Base-by-base conservation (phyloP, 2,888 invertebrate species). In the Rhingia rostrata region DNA sequence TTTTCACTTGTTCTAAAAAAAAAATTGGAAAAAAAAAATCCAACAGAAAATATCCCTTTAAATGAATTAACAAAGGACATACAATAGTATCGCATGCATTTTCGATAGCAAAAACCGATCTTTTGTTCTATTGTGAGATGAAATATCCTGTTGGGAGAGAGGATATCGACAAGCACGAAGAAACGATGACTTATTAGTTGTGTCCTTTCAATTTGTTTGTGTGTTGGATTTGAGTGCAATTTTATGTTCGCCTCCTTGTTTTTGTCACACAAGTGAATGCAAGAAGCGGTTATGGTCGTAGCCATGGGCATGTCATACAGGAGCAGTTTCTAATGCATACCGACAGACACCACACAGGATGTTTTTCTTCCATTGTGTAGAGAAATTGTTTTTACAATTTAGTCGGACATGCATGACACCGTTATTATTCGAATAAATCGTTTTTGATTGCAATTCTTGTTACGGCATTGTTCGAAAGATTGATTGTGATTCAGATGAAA, bases 301-400 rank as follows among this genome's bases (percentile, higher is more conserved):
- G 22, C 64, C 39, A 39, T 30, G 12, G 39, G 64, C 64, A 51
- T 47, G n/a, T 33, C 7, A 33, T 14, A 9, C 14, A 12, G 5
- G 35, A 33, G 61, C n/a, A 47, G n/a, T 35, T 47, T 47, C 47
- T 35, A 33, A 32, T 43, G 4, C 5, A 37, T 43, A 35, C 35
- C 22, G 7, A 43, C 43, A 5, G 6, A n/a, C 22, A 32, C 12
- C 60, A 4, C n/a, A 6, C 6, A 35, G 7, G 12, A 35, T 12
- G 14, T 12, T 33, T 4, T 63, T 64, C 22, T 51, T 4, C 53
- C 35, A 4, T 47, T 56, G 69, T 12, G 41, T 30, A 58, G 58
- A 49, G 58, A 69, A 58, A 58, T 69, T 56, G 47, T 45, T 47
- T 22, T 56, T 58, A 32, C 56, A 45, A 56, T n/a, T 37, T n/a